phyloP scores from a whole-genome alignment of 2,888 invertebrate species.

The Hirudinaria manillensis region DNA sequence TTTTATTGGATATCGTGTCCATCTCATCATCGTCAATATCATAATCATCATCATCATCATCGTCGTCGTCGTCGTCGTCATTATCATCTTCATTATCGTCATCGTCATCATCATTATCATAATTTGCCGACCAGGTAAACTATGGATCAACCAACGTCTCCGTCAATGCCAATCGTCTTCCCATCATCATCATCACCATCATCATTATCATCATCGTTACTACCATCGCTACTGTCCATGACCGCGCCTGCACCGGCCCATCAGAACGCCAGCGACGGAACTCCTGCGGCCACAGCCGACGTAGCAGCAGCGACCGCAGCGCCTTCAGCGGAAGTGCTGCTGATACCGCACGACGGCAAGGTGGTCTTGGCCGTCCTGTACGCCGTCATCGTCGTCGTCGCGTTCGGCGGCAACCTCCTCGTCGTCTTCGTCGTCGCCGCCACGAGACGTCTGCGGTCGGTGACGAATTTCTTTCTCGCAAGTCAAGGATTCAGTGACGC shows the following conservation, averaged over 20 bases:
- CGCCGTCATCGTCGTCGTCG: conserved; percentile 56
- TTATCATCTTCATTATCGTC: conserved; percentile 26
- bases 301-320: not conserved
- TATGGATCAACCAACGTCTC: not conserved
- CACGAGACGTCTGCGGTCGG: conserved; percentile 35
- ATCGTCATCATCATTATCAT: conserved; percentile 25
- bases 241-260: not conserved
- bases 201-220: no score
- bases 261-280: not conserved
- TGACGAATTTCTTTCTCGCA: conserved; percentile 68
- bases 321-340: not conserved
- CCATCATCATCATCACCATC: not conserved
- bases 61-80: conserved; percentile 6
- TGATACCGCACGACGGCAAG: not conserved
- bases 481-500: conserved; percentile 54
- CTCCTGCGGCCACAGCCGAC: not conserved
- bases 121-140: not conserved
- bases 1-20: no score
- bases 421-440: not conserved
- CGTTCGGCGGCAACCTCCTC: not conserved
- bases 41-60: conserved; percentile 2
- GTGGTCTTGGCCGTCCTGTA: not conserved
- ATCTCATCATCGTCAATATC: not conserved
- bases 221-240: not conserved
- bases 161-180: not conserved